Evolutionary conservation across 2,797 vertebrate genomes (phyloP).

Genomic region (Rhinophrynus dorsalis): DNA sequence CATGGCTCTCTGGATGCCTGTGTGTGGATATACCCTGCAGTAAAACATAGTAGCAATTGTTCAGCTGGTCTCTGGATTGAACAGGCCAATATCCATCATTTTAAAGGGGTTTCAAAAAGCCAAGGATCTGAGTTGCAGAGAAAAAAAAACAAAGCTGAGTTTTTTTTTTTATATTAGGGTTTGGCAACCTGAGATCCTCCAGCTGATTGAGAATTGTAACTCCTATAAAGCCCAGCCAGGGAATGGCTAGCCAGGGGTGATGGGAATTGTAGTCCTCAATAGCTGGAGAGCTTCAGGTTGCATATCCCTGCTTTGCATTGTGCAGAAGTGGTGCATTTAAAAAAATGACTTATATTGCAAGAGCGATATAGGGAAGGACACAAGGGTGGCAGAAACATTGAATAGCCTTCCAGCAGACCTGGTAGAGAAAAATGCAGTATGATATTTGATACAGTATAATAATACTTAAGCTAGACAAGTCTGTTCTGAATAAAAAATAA

Average conservation of each 20-base stretch:
- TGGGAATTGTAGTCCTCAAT: too few relatives aligned
- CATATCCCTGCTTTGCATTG: not conserved
- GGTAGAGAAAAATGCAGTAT: not conserved
- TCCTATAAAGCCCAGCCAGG: too few relatives aligned
- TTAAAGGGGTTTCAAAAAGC: conserved; percentile 31
- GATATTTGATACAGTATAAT: too few relatives aligned
- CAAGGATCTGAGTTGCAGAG: not conserved
- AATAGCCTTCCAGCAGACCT: not conserved
- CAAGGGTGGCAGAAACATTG: not conserved
- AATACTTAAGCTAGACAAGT: too few relatives aligned
- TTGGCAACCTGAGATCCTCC: too few relatives aligned
- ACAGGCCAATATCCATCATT: conserved; percentile 62
- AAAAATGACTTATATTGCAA: not conserved
- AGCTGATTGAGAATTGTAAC: too few relatives aligned
- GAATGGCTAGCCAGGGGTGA: too few relatives aligned
- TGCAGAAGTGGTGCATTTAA: not conserved
- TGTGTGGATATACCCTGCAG: conserved; percentile 68
- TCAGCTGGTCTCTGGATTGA: conserved; percentile 67
- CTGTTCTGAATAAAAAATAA: too few relatives aligned
- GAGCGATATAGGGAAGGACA: not conserved
- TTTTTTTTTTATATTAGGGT: too few relatives aligned
- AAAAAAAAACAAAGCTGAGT: not conserved
- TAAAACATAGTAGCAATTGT: conserved; percentile 67
- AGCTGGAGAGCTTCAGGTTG: too few relatives aligned
- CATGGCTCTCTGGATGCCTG: conserved; percentile 62